Evolutionary conservation across 2,797 vertebrate genomes (phyloP).

Genomic region (Craterocephalus amniculus): DNA sequence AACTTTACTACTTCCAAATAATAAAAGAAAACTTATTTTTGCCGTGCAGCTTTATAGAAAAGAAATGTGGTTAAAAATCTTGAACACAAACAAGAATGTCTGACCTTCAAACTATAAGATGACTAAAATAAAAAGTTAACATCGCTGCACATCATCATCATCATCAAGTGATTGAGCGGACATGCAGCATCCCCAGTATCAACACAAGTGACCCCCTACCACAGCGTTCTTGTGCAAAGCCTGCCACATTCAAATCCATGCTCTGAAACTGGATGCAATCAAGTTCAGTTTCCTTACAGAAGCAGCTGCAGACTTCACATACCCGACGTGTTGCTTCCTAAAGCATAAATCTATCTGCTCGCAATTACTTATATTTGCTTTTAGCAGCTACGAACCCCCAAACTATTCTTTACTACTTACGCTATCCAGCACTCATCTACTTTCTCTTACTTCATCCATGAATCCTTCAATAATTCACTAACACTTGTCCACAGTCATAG

Average conservation of each 20-base stretch:
- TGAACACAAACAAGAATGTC: slow-evolving; percentile 11
- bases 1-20: slow-evolving; percentile 48
- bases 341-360: slow-evolving; percentile 6
- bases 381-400: slow-evolving; percentile 24
- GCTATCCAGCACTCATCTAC: slow-evolving; percentile 38
- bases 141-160: slow-evolving; percentile 3
- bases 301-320: not conserved
- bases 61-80: slow-evolving; percentile 14
- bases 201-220: slow-evolving; percentile 7
- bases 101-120: not conserved
- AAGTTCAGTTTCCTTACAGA: not conserved
- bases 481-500: slow-evolving; percentile 18
- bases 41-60: slow-evolving; percentile 25
- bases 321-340: not conserved
- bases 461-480: not conserved
- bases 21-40: slow-evolving; percentile 11
- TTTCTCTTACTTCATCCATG: slow-evolving; percentile 2
- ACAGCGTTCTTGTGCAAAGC: slow-evolving; percentile 65
- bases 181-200: slow-evolving; percentile 34
- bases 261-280: slow-evolving; percentile 1
- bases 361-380: not conserved
- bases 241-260: slow-evolving; percentile 54
- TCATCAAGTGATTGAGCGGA: slow-evolving; percentile 3
- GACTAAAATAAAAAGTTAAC: not conserved
- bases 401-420: slow-evolving; percentile 33